Evolutionary conservation across 2,888 invertebrate genomes (phyloP).

Genomic region (Laspeyria flexula): DNA sequence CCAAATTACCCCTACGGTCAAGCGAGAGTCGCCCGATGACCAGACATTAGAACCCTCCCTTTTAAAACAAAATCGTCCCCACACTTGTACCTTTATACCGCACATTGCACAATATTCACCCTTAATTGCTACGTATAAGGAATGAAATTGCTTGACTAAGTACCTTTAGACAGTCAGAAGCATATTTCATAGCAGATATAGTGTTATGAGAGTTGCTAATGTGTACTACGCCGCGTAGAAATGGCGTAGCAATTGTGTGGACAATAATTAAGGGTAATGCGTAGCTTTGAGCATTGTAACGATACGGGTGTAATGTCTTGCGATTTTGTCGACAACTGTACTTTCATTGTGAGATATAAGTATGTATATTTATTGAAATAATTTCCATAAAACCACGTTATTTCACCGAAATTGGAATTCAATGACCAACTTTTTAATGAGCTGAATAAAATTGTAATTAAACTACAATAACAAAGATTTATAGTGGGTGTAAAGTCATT

Average conservation of each 20-base stretch:
- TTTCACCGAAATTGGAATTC: constrained; percentile 9
- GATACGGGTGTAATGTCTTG: constrained; percentile 69
- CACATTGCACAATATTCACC: constrained; percentile 55
- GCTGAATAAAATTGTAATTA: constrained; percentile 33
- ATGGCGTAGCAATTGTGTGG: constrained; percentile 76
- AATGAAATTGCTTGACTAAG: constrained; percentile 50
- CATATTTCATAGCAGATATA: constrained; percentile 81
- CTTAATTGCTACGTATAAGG: constrained; percentile 49
- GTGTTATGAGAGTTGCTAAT: constrained; percentile 80
- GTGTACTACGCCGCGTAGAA: constrained; percentile 70
- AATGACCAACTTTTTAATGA: constrained; percentile 8
- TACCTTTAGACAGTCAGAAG: constrained; percentile 55
- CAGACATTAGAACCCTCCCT: constrained; percentile 81
- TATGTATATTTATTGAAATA: constrained; percentile 12
- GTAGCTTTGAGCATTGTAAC: constrained; percentile 63
- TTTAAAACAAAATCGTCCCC: constrained; percentile 75
- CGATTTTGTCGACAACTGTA: constrained; percentile 70
- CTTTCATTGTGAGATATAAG: constrained; percentile 34
- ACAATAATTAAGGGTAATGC: constrained; percentile 76
- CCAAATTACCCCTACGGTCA: constrained; percentile 84
- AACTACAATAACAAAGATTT: constrained; percentile 26
- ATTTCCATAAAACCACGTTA: constrained; percentile 11
- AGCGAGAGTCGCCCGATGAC: constrained; percentile 76
- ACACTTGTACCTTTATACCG: constrained; percentile 45
- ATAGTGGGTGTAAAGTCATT: constrained; percentile 18